A percentile compares a stretch with the other conserved stretches of the same genome.
Evolutionary conservation across 64 coral and sea anemone species (phyloP).

Genomic region (Montipora foliosa): DNA sequence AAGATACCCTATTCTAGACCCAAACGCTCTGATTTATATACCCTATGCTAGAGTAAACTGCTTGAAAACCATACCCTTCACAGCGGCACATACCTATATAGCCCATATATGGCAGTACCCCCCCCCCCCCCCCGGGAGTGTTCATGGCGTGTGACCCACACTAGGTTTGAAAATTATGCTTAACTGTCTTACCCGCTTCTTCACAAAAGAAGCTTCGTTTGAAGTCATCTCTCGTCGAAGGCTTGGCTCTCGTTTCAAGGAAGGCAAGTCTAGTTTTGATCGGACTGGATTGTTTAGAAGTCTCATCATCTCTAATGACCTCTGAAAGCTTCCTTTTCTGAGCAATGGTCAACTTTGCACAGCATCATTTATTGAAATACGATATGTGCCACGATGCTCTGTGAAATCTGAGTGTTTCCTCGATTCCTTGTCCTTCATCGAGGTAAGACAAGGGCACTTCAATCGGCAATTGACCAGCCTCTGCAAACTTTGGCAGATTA

Average conservation of each 20-base stretch:
- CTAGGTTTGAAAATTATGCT: no score
- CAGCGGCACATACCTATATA: no score
- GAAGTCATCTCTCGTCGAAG: neutral
- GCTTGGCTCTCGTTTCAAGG: neutral
- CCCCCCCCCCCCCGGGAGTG: neutral
- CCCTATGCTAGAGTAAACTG: no score
- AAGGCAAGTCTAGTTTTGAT: constrained; percentile 33
- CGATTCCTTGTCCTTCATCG: constrained; percentile 44
- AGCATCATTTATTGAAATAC: constrained; percentile 50
- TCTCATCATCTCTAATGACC: neutral
- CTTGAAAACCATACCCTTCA: no score
- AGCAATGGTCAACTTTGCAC: constrained; percentile 58
- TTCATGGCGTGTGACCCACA: neutral
- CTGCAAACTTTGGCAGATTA: constrained; percentile 44
- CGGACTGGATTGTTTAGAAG: constrained; percentile 16
- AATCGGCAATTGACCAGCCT: constrained; percentile 53
- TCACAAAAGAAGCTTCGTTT: constrained; percentile 15
- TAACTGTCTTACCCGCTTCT: no score
- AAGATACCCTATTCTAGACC: constrained; percentile 5
- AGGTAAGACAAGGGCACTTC: constrained; percentile 46
- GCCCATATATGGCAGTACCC: no score
- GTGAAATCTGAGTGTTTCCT: constrained; percentile 44
- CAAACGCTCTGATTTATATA: neutral
- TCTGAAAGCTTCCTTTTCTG: constrained; percentile 29
- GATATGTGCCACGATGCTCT: constrained; percentile 63